Conservation (phyloP, 1,140 invertebrate genomes). For the Zaprionus kolodkinae region DNA sequence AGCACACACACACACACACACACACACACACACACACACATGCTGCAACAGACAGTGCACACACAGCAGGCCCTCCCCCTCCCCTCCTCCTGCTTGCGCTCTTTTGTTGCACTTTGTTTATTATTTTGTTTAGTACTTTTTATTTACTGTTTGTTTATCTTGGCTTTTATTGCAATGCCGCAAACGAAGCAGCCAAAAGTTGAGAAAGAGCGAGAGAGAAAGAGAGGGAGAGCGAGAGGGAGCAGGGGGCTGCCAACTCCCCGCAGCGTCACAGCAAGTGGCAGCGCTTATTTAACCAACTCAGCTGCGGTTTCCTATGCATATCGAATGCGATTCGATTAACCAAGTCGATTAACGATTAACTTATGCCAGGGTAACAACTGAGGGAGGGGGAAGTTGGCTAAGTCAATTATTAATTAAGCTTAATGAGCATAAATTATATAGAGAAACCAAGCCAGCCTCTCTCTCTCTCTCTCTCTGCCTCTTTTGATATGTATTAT, state of each 20-base stretch:
- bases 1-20: conserved; percentile 24
- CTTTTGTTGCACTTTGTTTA: conserved; percentile 57
- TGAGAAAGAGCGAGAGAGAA: conserved; percentile 11
- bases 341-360: conserved; percentile 5
- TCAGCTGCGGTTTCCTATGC: neutral
- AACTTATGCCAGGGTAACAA: too few species aligned
- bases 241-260: neutral
- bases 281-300: conserved; percentile 1
- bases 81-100: neutral
- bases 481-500: neutral
- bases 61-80: neutral
- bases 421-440: neutral
- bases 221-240: neutral
- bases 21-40: conserved; percentile 11
- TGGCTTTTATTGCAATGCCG: conserved; percentile 53
- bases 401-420: neutral
- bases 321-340: neutral
- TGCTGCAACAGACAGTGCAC: conserved; percentile 17
- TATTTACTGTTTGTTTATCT: conserved; percentile 71
- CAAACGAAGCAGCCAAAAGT: conserved; percentile 32
- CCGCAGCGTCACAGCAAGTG: neutral
- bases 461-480: too few species aligned
- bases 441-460: neutral
- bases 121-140: conserved; percentile 62
- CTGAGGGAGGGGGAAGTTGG: neutral